phyloP scores from a whole-genome alignment of 2,797 vertebrate genomes.

The Dendrocincla fuliginosa region DNA sequence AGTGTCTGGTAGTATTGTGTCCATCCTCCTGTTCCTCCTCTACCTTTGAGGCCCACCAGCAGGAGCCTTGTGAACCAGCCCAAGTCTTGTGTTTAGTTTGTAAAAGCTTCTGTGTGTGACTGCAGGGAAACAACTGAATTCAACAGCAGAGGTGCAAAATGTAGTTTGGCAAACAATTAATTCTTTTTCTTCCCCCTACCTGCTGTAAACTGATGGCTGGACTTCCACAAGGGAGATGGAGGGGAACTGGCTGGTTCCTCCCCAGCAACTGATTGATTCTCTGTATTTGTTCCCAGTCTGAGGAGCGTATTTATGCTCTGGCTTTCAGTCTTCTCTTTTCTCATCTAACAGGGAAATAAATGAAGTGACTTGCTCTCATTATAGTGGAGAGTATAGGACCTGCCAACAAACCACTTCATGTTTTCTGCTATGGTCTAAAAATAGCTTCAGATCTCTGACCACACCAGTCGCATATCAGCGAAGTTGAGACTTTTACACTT shows the following conservation, averaged over 20 bases:
- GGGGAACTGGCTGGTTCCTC: not conserved
- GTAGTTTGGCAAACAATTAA: not conserved
- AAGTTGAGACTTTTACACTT: conserved; percentile 38
- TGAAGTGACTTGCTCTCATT: not conserved
- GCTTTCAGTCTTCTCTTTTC: not conserved
- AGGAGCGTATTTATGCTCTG: not conserved
- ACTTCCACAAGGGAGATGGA: not conserved
- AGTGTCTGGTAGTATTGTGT: not conserved
- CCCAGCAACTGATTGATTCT: not conserved
- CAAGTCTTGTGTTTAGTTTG: not conserved
- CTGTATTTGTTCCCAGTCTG: not conserved
- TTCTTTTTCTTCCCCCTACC: not conserved
- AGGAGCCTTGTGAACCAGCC: not conserved
- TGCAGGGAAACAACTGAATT: not conserved
- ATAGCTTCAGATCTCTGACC: conserved; percentile 70
- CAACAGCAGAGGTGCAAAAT: not conserved
- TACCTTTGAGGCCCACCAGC: not conserved
- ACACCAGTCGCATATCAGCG: not conserved
- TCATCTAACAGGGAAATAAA: conserved; percentile 22
- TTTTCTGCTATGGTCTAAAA: conserved; percentile 67
- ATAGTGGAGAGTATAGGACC: not conserved
- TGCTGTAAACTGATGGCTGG: not conserved
- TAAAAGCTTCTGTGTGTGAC: not conserved
- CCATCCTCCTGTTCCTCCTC: not conserved
- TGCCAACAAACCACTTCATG: conserved; percentile 37